Percentiles rank a stretch among this genome's conserved stretches.
phyloP scores from a whole-genome alignment of 1,140 invertebrate species.

The Gyrodactylus salaris region DNA sequence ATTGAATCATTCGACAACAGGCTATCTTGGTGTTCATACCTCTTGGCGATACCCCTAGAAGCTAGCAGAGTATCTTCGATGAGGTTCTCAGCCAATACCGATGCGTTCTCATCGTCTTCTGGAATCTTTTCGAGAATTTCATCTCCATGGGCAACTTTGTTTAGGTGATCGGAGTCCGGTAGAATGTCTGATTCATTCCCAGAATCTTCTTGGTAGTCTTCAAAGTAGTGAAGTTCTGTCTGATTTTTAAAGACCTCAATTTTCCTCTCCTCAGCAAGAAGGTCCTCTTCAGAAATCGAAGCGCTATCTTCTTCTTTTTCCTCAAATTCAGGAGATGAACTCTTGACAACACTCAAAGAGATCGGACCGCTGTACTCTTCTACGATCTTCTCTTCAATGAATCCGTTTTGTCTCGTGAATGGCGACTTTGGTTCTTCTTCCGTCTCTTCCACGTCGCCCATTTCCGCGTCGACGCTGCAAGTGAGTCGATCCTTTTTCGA shows the following conservation, averaged over 20 bases:
- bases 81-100: background rate
- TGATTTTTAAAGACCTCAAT: background rate
- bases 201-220: background rate
- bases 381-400: background rate
- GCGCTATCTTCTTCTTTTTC: background rate
- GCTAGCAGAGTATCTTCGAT: background rate
- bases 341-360: background rate
- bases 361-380: background rate
- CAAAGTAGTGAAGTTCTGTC: background rate
- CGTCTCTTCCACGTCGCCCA: background rate
- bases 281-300: background rate
- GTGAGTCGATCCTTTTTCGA: no score
- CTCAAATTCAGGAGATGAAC: background rate
- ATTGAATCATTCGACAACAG: background rate
- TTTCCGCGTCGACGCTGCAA: background rate
- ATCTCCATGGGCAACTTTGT: background rate
- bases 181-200: background rate
- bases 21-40: background rate
- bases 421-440: background rate
- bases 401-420: background rate
- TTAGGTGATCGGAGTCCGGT: background rate
- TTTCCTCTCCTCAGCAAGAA: background rate
- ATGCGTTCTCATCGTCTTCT: background rate
- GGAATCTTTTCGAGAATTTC: background rate
- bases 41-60: background rate